Conservation (phyloP, 2,888 invertebrate species). For the Tachystola acroxantha region DNA sequence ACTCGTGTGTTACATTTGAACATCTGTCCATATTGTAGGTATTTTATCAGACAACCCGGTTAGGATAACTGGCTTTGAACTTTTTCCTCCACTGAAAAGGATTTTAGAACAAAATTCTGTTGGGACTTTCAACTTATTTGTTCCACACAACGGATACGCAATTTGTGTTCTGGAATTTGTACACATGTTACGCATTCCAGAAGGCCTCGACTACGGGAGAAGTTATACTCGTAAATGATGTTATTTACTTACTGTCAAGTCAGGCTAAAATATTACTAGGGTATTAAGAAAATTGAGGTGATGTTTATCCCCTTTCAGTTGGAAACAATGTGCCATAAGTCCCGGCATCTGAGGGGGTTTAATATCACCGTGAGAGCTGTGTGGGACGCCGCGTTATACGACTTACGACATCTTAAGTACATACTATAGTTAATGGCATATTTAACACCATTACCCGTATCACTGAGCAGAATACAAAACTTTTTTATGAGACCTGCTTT, state of each 20-base stretch:
- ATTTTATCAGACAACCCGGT: too few relatives aligned
- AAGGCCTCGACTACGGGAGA: not conserved
- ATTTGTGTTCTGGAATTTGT: too few relatives aligned
- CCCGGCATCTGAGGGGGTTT: slow-evolving; percentile 29
- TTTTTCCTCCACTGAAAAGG: slow-evolving; percentile 28
- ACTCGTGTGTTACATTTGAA: too few relatives aligned
- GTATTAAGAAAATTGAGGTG: slow-evolving; percentile 23
- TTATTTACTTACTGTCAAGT: slow-evolving; percentile 4
- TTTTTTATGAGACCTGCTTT: not conserved
- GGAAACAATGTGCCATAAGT: slow-evolving; percentile 34
- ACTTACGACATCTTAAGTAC: slow-evolving; percentile 26
- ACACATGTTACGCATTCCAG: not conserved
- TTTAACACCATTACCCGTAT: slow-evolving; percentile 8
- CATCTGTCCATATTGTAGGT: too few relatives aligned
- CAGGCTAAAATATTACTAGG: slow-evolving; percentile 10
- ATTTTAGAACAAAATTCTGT: slow-evolving; percentile 21
- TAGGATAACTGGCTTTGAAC: slow-evolving; percentile 25
- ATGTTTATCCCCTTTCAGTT: slow-evolving; percentile 26
- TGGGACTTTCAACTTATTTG: not conserved
- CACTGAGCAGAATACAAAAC: slow-evolving; percentile 1
- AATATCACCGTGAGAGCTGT: slow-evolving; percentile 29
- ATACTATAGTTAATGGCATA: slow-evolving; percentile 16
- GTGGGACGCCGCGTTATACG: slow-evolving; percentile 17
- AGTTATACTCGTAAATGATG: not conserved
- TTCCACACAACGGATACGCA: not conserved